A percentile compares a stretch with the other conserved stretches of the same genome.
These are phyloP conservation scores for Nothobranchius kuhntae DNA, from an alignment of 2,113 vertebrate species.

Conservation along the genomic window DNA sequence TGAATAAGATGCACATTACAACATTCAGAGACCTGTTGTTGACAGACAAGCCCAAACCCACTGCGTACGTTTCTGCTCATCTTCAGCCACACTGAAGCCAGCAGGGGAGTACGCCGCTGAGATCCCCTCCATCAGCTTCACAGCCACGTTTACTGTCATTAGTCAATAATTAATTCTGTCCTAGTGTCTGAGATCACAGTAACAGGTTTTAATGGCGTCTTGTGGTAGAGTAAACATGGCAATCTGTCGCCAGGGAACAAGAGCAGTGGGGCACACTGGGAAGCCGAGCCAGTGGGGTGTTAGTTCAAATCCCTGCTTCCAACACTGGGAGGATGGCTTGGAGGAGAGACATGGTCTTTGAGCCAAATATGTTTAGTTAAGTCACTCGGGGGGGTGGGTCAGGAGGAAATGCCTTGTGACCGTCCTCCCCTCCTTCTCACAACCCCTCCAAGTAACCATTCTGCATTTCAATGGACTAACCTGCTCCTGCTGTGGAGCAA, in stretches of 20 bases:
- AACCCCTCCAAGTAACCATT: conserved; percentile 68
- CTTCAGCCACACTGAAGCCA: conserved; percentile 61
- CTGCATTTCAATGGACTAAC: conserved; percentile 78
- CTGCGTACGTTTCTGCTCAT: conserved; percentile 76
- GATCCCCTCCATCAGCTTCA: conserved; percentile 54
- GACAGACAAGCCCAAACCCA: conserved; percentile 68
- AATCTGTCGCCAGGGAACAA: conserved; percentile 77
- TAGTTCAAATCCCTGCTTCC: conserved; percentile 70
- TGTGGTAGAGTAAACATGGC: conserved; percentile 80
- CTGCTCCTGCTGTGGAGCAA: conserved; percentile 65
- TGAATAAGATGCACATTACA: conserved; percentile 25
- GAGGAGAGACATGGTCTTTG: conserved; percentile 62
- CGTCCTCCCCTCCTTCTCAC: conserved; percentile 72
- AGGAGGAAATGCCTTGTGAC: conserved; percentile 78
- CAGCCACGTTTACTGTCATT: conserved; percentile 74
- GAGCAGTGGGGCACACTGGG: conserved; percentile 71
- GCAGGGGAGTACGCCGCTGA: conserved; percentile 48
- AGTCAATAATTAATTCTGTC: conserved; percentile 79
- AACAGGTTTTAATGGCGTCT: conserved; percentile 80
- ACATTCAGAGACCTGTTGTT: conserved; percentile 73
- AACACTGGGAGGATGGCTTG: conserved; percentile 63
- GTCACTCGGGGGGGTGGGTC: conserved; percentile 77
- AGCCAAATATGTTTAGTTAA: conserved; percentile 78
- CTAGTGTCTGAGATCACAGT: conserved; percentile 78
- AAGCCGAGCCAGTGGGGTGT: conserved; percentile 70